Conservation (phyloP, 2,113 vertebrate genomes). For the Rhynchomys soricoides region DNA sequence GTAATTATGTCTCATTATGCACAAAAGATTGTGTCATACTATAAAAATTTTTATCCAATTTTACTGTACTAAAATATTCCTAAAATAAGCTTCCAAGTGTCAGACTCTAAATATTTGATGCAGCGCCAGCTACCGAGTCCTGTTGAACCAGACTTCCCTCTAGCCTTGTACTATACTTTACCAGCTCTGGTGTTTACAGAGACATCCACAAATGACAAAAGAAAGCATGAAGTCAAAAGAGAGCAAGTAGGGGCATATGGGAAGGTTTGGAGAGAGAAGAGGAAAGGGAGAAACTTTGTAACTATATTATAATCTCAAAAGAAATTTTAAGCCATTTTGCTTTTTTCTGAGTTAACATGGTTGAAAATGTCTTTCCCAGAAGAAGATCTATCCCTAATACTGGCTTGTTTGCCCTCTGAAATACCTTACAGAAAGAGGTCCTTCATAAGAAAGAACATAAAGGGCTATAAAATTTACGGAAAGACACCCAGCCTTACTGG, state of each 20-base stretch:
- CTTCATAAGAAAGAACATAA: slow-evolving; percentile 15
- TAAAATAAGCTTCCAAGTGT: not conserved
- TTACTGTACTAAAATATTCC: not conserved
- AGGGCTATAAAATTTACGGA: not conserved
- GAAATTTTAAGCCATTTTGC: not conserved
- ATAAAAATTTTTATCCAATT: not conserved
- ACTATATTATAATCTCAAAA: not conserved
- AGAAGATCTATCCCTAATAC: not conserved
- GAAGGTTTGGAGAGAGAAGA: not conserved
- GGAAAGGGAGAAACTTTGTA: not conserved
- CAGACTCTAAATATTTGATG: not conserved
- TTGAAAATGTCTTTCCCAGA: slow-evolving; percentile 11
- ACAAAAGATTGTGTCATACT: not conserved
- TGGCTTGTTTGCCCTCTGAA: not conserved
- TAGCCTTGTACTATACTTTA: not conserved
- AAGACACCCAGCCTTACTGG: not conserved
- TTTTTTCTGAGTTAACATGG: not conserved
- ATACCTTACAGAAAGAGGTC: not conserved
- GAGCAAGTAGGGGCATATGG: not conserved
- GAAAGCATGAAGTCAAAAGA: not conserved
- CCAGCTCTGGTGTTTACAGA: not conserved
- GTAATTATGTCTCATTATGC: not conserved
- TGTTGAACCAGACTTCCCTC: not conserved
- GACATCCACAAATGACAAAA: not conserved
- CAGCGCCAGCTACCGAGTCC: not conserved